Base-by-base conservation (phyloP, 2,888 invertebrate genomes). In the Boloria euphrosyne region DNA sequence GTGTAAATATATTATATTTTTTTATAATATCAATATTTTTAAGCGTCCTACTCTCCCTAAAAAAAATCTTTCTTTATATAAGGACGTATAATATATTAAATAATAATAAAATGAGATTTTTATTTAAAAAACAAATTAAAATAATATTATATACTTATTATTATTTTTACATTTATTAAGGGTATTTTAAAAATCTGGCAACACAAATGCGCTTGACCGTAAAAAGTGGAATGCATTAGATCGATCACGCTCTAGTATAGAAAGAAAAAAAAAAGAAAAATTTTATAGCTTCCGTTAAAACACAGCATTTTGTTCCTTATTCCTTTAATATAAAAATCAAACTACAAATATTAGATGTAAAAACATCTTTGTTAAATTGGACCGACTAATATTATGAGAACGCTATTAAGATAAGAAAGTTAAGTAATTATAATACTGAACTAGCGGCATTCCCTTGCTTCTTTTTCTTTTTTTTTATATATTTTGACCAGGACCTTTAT, bases 131-230 rank as follows among this genome's bases (percentile, higher is more conserved):
- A 3, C 5, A 51, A 14, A 51, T 2, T 10, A 13, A 22, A 22
- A 7, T 6, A 62, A 53, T 22, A 54, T 38, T 52, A 46, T 52
- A 44, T 13, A n/a, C 43, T 44, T 0, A 22, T n/a, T 22, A 46
- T 27, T 13, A 27, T 46, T n/a, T 47, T 52, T 44, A 27, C 58
- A 13, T 17, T 18, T 47, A 46, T n/a, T 22, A 43, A 47, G 47
- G 65, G 46, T 51, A 62, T 52, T 38, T 14, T 31, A 13, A 31
- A 1, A 50, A 1, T 31, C 77, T 82, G 73, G 84, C 79, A 82
- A 86, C 88, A 87, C 83, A 63, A 53, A 71, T 75, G 84, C 77
- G 84, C 89, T 90, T 91, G 90, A 89, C 90, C 89, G 85, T 90
- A 89, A 87, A 79, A 82, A 89, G 86, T 87, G 82, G 88, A 86